These are phyloP conservation scores for Cricetomys ansorgei DNA, from an alignment of 2,113 vertebrate species.

Conservation along the genomic window DNA sequence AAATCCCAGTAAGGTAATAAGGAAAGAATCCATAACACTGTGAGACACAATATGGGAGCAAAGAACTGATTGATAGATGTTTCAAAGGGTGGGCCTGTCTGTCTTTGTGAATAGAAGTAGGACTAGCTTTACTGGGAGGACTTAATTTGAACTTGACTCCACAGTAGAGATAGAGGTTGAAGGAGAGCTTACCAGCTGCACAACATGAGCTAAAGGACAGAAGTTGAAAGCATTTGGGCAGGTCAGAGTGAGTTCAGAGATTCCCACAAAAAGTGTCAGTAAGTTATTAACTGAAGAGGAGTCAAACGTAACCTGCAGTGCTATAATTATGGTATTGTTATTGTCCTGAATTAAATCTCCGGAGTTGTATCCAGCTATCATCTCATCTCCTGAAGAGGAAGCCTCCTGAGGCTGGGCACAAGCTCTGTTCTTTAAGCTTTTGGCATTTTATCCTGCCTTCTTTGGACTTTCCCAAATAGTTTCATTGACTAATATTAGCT, in stretches of 20 bases:
- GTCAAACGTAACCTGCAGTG: not conserved
- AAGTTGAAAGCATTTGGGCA: not conserved
- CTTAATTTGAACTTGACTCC: conserved; percentile 7
- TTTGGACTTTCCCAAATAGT: not conserved
- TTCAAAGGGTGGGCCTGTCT: not conserved
- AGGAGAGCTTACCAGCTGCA: not conserved
- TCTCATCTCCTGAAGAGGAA: not conserved
- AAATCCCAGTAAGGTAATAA: not conserved
- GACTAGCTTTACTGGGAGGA: not conserved
- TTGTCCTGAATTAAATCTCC: not conserved
- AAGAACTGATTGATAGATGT: not conserved
- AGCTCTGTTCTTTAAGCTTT: not conserved
- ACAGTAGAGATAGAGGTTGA: not conserved
- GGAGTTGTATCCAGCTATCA: not conserved
- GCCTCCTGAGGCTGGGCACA: not conserved
- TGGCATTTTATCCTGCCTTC: not conserved
- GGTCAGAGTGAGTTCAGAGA: not conserved
- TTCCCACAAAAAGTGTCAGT: not conserved
- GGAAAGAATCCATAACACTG: not conserved
- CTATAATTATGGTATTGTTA: not conserved
- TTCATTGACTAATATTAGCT: not conserved
- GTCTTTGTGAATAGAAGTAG: not conserved
- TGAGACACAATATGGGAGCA: not conserved
- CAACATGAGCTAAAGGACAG: not conserved
- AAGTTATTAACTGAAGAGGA: not conserved